Percentiles rank a stretch among this genome's conserved stretches.
Evolutionary conservation across 2,113 vertebrate species (phyloP).

Genomic region (Dromaius novaehollandiae): DNA sequence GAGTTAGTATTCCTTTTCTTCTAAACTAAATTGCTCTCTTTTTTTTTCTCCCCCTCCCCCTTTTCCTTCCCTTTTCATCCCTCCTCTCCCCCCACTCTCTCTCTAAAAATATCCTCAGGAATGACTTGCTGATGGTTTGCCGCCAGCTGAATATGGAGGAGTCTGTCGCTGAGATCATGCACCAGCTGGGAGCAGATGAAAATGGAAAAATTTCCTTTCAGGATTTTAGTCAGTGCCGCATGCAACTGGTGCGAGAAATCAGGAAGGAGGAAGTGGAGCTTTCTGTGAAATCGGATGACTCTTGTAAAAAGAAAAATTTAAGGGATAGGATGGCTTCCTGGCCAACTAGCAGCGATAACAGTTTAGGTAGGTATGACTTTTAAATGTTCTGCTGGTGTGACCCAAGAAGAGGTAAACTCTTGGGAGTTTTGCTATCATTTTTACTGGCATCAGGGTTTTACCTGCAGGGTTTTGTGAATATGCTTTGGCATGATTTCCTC

Average conservation of each 20-base stretch:
- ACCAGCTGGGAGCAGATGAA: constrained; percentile 82
- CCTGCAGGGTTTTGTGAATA: background rate
- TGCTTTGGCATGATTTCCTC: background rate
- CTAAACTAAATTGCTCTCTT: background rate
- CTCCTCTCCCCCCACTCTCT: background rate
- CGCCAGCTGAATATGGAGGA: constrained; percentile 85
- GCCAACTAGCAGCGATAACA: constrained; percentile 84
- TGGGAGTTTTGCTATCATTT: background rate
- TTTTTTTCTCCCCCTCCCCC: background rate
- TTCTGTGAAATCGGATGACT: constrained; percentile 74
- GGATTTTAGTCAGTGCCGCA: constrained; percentile 83
- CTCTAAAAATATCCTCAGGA: constrained; percentile 70
- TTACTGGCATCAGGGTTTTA: background rate
- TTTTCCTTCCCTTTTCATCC: background rate
- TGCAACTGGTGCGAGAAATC: constrained; percentile 84
- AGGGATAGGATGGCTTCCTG: constrained; percentile 77
- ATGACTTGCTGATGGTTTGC: constrained; percentile 87
- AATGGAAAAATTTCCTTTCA: constrained; percentile 86
- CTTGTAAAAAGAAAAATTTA: constrained; percentile 74
- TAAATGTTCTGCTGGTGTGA: background rate
- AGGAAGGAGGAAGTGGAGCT: constrained; percentile 83
- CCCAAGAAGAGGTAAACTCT: background rate
- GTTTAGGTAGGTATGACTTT: constrained; percentile 77
- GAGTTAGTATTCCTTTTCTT: background rate
- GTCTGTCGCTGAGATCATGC: constrained; percentile 86